Conservation (phyloP, 2,888 invertebrate genomes). For the Drosophila algonquin region DNA sequence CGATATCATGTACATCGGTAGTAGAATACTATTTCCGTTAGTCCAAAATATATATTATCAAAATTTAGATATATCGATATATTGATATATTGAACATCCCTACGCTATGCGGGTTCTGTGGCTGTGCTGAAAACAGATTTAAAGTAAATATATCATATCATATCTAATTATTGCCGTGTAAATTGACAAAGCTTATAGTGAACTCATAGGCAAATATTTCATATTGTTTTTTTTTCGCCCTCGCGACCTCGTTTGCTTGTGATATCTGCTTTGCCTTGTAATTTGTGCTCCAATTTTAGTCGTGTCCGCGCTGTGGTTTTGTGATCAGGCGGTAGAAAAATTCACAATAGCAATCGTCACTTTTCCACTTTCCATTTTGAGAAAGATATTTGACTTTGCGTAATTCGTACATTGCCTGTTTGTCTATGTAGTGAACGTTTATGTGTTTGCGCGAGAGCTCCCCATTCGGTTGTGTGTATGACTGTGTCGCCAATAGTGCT, state of each 20-base stretch:
- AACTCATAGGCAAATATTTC: background rate
- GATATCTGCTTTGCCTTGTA: constrained; percentile 36
- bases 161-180: background rate
- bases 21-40: no score
- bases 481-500: constrained; percentile 68
- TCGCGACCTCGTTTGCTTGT: constrained; percentile 38
- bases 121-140: constrained; percentile 1
- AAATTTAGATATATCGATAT: no score
- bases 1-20: no score
- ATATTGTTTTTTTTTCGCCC: constrained; percentile 1
- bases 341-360: constrained; percentile 54
- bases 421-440: constrained; percentile 46
- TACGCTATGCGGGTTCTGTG: background rate
- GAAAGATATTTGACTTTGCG: constrained; percentile 81
- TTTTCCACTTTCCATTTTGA: constrained; percentile 80
- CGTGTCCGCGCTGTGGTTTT: constrained; percentile 12
- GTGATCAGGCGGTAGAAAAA: constrained; percentile 16
- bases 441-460: constrained; percentile 51
- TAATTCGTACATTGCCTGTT: constrained; percentile 77
- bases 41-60: no score
- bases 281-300: constrained; percentile 18
- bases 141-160: constrained; percentile 1
- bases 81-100: no score
- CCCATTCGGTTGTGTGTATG: constrained; percentile 43
- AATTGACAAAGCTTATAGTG: constrained; percentile 3